A percentile compares a stretch with the other conserved stretches of the same genome.
These are phyloP conservation scores for Rhagoletis pomonella DNA, from an alignment of 1,140 invertebrate genomes.

Conservation along the genomic window DNA sequence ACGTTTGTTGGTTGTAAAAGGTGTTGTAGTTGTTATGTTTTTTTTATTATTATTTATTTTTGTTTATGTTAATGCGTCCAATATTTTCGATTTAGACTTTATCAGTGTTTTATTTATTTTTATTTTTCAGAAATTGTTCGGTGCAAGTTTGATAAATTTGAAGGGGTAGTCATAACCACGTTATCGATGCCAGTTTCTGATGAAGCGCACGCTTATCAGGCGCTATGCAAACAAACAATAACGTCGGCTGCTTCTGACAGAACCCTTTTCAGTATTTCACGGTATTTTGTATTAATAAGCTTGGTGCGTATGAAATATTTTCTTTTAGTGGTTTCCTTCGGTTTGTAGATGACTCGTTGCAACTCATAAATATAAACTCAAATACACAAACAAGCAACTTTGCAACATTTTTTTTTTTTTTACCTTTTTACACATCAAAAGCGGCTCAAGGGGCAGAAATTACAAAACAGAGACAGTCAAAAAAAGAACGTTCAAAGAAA, in stretches of 20 bases:
- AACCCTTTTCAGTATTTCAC: neutral
- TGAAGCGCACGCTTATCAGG: neutral
- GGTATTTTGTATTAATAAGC: neutral
- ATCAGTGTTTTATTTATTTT: neutral
- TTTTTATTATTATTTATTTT: slow-evolving; percentile 14
- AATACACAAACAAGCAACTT: neutral
- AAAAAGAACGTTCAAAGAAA: neutral
- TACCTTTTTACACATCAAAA: slow-evolving; percentile 41
- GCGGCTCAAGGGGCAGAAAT: neutral
- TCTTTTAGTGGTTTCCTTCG: neutral
- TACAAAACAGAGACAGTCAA: neutral
- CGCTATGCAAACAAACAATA: slow-evolving; percentile 18
- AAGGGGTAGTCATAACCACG: neutral
- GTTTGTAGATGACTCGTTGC: slow-evolving; percentile 15
- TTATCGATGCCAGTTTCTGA: neutral
- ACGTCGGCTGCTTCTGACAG: neutral
- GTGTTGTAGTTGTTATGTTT: neutral
- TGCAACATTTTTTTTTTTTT: neutral
- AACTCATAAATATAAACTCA: slow-evolving; percentile 7
- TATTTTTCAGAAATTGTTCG: neutral
- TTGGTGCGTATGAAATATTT: neutral
- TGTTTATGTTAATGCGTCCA: slow-evolving; percentile 29
- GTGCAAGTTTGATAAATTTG: slow-evolving; percentile 2
- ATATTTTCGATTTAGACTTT: slow-evolving; percentile 3
- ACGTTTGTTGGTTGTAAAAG: neutral